Evolutionary conservation across 2,797 vertebrate species (phyloP).

Genomic region (Pseudomugil tenellus): DNA sequence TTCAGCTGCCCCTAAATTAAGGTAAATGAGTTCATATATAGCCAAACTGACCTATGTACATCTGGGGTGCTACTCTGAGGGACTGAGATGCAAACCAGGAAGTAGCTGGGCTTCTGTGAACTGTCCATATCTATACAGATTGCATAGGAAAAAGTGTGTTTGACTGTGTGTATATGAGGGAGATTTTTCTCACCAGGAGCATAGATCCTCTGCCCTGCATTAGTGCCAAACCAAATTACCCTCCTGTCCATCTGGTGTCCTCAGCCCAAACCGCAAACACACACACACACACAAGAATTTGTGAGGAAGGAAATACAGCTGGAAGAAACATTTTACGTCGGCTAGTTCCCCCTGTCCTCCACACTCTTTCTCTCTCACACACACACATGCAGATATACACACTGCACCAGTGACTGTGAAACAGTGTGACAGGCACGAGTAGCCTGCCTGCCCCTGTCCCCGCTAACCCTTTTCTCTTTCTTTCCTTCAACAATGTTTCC

Average conservation of each 20-base stretch:
- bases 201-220: slow-evolving; percentile 68
- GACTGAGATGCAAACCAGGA: slow-evolving; percentile 31
- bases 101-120: slow-evolving; percentile 42
- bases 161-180: slow-evolving; percentile 27
- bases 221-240: slow-evolving; percentile 82
- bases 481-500: background rate
- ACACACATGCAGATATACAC: slow-evolving; percentile 26
- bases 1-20: background rate
- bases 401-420: slow-evolving; percentile 57
- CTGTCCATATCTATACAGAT: slow-evolving; percentile 38
- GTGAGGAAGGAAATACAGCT: slow-evolving; percentile 49
- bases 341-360: slow-evolving; percentile 3
- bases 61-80: slow-evolving; percentile 16
- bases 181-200: slow-evolving; percentile 70
- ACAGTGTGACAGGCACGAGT: slow-evolving; percentile 66
- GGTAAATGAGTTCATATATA: background rate
- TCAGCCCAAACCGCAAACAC: slow-evolving; percentile 51
- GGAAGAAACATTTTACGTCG: slow-evolving; percentile 53
- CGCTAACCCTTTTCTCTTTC: slow-evolving; percentile 36
- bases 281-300: slow-evolving; percentile 28
- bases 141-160: slow-evolving; percentile 26
- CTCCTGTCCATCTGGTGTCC: slow-evolving; percentile 75
- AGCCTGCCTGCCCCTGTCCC: slow-evolving; percentile 51
- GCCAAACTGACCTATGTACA: slow-evolving; percentile 25
- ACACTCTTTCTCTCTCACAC: too few relatives aligned